Evolutionary conservation across 2,888 invertebrate genomes (phyloP).

Genomic region (Orthosia gracilis): DNA sequence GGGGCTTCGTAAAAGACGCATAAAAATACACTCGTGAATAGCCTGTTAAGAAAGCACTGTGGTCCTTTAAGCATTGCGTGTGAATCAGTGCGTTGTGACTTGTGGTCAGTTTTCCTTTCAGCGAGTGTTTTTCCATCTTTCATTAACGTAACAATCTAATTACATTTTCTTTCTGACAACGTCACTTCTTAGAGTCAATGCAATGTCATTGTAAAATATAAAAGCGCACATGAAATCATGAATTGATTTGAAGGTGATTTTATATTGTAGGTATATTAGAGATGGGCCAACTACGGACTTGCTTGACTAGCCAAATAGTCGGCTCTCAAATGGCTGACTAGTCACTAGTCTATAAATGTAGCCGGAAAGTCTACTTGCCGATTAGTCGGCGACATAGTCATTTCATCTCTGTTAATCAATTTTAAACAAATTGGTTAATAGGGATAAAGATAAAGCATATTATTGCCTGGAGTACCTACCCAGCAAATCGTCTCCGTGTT

Average conservation of each 20-base stretch:
- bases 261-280: no score
- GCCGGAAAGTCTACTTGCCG: no score
- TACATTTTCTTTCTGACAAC: no score
- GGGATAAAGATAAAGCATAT: no score
- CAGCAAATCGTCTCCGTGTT: not conserved
- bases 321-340: no score
- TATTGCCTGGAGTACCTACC: no score
- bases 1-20: constrained; percentile 6
- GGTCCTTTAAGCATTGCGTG: constrained; percentile 40
- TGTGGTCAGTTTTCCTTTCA: constrained; percentile 36
- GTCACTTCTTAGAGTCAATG: not conserved
- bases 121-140: constrained; percentile 1
- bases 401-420: no score
- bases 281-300: no score
- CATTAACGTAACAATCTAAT: not conserved
- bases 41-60: constrained; percentile 50
- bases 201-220: not conserved
- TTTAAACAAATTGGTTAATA: no score
- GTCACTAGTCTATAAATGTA: no score
- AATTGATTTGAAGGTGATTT: not conserved
- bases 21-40: constrained; percentile 25
- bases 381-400: no score
- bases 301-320: no score
- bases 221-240: not conserved
- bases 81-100: constrained; percentile 29